Base-by-base conservation (phyloP, 2,113 vertebrate genomes). In the Neotoma lepida region DNA sequence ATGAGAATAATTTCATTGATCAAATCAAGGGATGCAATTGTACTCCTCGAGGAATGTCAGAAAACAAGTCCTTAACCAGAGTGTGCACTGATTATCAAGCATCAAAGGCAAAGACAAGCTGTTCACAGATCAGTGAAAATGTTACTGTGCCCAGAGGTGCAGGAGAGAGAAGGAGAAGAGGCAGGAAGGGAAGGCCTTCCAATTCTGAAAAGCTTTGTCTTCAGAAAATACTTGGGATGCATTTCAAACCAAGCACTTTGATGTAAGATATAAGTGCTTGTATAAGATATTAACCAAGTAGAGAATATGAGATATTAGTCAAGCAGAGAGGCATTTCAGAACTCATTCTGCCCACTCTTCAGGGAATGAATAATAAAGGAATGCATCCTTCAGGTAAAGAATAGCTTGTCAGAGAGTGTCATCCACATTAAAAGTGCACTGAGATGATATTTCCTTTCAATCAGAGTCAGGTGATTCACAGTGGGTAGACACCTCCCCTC, bases 161-260 rank as follows among this genome's bases (percentile, higher is more conserved):
- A 46, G 41, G 14, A 18, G 49, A 30, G 24, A 33, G 4, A 39
- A 58, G 20, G 33, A n/a, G 12, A 26, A 68, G 17, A 74, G n/a
- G 20, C n/a, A 22, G 24, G 35, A 46, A 41, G 2, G 12, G 33
- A 76, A 26, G 0, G 73, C 41, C 1, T 35, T 73, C 4, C 28
- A 71, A n/a, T 51, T 76, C 82, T 82, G 44, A 87, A 85, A 13
- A 44, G 4, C 5, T 49, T 87, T 88, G 0, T 12, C 0, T 26
- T 24, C 54, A 8, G 4, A 58, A 92, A 91, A 84, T 14, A 85
- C 39, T 63, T 73, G 17, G 49, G 46, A 56, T 49, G 73, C 49
- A 9, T 68, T 93, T 95, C 6, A 76, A 85, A 85, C 86, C 82
- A 92, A 82, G 26, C 64, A 26, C 33, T 80, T 46, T 89, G 44